phyloP scores from a whole-genome alignment of 2,888 invertebrate species.

The Didymodactylos carnosus region DNA sequence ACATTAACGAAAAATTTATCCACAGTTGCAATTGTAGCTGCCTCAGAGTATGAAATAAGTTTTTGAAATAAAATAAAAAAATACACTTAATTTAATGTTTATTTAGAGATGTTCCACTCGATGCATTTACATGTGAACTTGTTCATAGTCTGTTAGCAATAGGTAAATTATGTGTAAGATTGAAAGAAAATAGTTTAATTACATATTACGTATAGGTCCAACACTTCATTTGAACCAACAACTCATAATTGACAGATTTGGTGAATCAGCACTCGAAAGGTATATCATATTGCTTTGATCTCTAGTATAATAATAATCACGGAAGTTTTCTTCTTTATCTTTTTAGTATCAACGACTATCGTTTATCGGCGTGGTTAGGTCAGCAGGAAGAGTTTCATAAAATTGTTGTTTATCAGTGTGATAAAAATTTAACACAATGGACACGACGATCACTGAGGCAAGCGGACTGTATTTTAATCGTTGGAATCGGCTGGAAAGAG shows the following conservation, averaged over 20 bases:
- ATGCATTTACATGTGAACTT: slow-evolving; percentile 82
- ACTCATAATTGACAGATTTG: slow-evolving; percentile 66
- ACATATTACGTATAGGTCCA: neutral
- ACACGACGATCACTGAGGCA: slow-evolving; percentile 84
- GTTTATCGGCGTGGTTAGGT: slow-evolving; percentile 89
- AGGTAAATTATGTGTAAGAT: slow-evolving; percentile 40
- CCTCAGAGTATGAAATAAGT: too few species aligned
- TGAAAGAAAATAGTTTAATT: neutral
- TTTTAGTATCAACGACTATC: slow-evolving; percentile 70
- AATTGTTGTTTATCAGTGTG: slow-evolving; percentile 89
- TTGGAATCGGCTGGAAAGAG: slow-evolving; percentile 69
- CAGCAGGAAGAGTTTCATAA: slow-evolving; percentile 90
- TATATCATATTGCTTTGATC: too few species aligned
- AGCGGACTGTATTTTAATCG: slow-evolving; percentile 89
- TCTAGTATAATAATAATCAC: too few species aligned
- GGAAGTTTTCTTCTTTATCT: too few species aligned
- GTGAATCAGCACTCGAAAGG: slow-evolving; percentile 71
- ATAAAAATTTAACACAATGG: slow-evolving; percentile 74
- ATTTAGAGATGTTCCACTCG: slow-evolving; percentile 87
- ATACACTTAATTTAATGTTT: too few species aligned
- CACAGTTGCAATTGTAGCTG: slow-evolving; percentile 83
- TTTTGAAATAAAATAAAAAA: too few species aligned
- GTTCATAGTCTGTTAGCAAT: slow-evolving; percentile 82
- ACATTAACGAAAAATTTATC: slow-evolving; percentile 48
- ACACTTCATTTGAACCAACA: slow-evolving; percentile 61